Base-by-base conservation (phyloP, 1,140 invertebrate genomes). In the Odontomachus brunneus region DNA sequence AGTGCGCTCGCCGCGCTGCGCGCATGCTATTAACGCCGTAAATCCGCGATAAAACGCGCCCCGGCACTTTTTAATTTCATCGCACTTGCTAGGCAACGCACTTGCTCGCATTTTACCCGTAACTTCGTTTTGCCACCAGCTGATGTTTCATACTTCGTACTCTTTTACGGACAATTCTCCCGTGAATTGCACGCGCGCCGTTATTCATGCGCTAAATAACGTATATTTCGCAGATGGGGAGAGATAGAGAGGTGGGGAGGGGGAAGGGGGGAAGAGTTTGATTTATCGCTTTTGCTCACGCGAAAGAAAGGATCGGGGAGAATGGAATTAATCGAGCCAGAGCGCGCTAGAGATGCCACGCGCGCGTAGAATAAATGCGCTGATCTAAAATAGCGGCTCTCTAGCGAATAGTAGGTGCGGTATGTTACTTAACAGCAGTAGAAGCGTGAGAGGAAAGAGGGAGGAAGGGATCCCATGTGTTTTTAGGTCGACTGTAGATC, bases 21-120 rank as follows among this genome's bases (percentile, higher is more conserved):
- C 15, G 49, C 22, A 33, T 55, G 38, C 73, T 75, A 63, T 65
- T 75, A 75, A 63, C 53, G 59, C 44, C 38, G 9, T 29, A 53
- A 44, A 44, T 2, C 44, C 53, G n/a, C 49, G 49, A 26, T 80
- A 26, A 80, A 78, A 80, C 57, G 51, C 29, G 14, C 51, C 75
- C 38, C 12, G 24, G 24, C 9, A 57, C 53, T 80, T 80, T 80
- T 80, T 80, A 80, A 80, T 65, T 69, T 59, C 57, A 80, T 80
- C 69, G 63, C 63, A 49, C 51, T 71, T 69, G 75, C 24, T 44
- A 24, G 26, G 9, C 75, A 33, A 59, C 26, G 65, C 65, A 59
- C 75, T 69, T 51, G 69, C 75, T 69, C 65, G n/a, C 75, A 17
- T 76, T 69, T 57, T 33, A 26, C 24, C n/a, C 2, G 17, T 71